phyloP scores from a whole-genome alignment of 2,113 vertebrate genomes.

The Uria lomvia region DNA sequence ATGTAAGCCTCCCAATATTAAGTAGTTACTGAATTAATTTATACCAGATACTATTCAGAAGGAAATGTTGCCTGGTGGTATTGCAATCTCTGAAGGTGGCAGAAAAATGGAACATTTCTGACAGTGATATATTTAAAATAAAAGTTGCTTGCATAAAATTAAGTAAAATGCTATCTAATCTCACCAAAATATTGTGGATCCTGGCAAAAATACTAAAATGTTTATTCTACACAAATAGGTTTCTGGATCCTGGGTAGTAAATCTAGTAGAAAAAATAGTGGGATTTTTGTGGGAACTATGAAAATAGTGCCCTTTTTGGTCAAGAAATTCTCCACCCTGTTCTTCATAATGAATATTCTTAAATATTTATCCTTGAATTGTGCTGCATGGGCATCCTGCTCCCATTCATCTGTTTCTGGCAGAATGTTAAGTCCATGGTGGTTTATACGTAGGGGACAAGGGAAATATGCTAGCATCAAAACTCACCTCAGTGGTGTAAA shows the following conservation, averaged over 20 bases:
- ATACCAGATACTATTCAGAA: background rate
- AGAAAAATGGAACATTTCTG: background rate
- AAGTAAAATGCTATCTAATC: background rate
- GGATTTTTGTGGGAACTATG: background rate
- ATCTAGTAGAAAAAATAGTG: background rate
- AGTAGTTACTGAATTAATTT: background rate
- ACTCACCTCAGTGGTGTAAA: conserved; percentile 76
- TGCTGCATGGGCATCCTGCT: background rate
- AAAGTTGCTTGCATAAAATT: background rate
- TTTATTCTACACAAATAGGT: background rate
- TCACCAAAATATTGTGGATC: background rate
- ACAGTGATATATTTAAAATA: background rate
- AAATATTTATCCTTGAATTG: background rate
- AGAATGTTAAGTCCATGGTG: background rate
- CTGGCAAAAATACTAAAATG: background rate
- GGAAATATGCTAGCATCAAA: background rate
- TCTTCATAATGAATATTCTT: background rate
- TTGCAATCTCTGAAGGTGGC: background rate
- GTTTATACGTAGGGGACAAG: fast-evolving
- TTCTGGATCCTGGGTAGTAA: background rate
- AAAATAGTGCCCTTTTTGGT: background rate
- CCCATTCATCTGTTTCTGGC: background rate
- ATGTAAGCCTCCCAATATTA: background rate
- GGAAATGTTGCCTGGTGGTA: background rate
- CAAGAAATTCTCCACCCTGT: background rate